phyloP scores from a whole-genome alignment of 2,888 invertebrate species.

The Tethea ocularis region DNA sequence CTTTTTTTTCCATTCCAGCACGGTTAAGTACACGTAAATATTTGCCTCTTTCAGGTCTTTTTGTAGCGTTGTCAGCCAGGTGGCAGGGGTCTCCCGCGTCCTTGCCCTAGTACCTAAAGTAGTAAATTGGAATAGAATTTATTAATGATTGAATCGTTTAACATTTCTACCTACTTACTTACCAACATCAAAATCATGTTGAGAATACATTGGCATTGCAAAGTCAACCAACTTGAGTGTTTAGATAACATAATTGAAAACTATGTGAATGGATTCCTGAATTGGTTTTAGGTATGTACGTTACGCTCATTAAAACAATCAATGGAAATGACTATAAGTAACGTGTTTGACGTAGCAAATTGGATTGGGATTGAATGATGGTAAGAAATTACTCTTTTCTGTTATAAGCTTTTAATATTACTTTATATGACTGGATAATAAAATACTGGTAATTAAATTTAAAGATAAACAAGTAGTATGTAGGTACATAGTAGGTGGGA shows the following conservation, averaged over 20 bases:
- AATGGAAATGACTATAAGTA: conserved; percentile 16
- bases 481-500: neutral
- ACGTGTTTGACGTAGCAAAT: conserved; percentile 23
- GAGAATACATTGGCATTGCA: conserved; percentile 6
- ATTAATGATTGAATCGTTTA: no score
- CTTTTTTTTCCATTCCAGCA: no score
- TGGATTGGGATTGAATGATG: conserved; percentile 15
- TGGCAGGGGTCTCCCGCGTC: no score
- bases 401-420: neutral
- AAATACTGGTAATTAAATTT: neutral
- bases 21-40: no score
- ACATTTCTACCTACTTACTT: no score
- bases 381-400: neutral
- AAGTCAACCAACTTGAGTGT: neutral
- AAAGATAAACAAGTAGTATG: neutral
- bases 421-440: neutral
- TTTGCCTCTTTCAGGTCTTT: no score
- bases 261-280: neutral
- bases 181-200: conserved; percentile 48
- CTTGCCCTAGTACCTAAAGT: no score
- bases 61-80: no score
- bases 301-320: conserved; percentile 36
- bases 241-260: conserved; percentile 4
- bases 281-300: conserved; percentile 11
- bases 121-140: no score